Base-by-base conservation (phyloP, 2,888 invertebrate species). In the Deroplatys truncata region DNA sequence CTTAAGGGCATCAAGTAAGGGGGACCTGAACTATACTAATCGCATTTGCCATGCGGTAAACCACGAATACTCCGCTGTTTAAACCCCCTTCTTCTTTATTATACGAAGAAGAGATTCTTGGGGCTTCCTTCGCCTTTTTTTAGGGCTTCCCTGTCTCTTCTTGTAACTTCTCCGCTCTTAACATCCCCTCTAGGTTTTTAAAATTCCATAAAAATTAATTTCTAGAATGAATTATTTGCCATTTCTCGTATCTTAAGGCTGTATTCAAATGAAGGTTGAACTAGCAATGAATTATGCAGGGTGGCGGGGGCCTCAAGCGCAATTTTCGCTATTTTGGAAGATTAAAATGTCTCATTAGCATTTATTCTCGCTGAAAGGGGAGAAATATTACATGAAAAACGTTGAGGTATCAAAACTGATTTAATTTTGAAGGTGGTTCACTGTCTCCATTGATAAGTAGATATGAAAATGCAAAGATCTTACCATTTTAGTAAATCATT, bases 21-120 rank as follows among this genome's bases (percentile, higher is more conserved):
- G 87, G 82, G 87, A 87, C 35, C 83, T 72, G 56, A 72, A 72
- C 56, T 72, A 72, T 83, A 83, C 83, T 87, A 87, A 87, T 87
- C 87, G 87, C 87, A 87, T 87, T 87, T 87, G 87, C 87, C 28
- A 43, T 35, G 87, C 87, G 87, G 87, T 35, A 87, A 87, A 87
- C 87, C 87, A 35, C 87, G 56, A 72, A 72, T 72, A 25, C 56
- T 20, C 56, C 25, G 1, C 20, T 72, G 20, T 72, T 72, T 56
- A 56, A 56, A 56, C 56, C 56, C 56, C 20, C 56, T 72, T 72
- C 20, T 72, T 72, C 56, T 72, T 72, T 72, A 72, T 72, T 72
- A 72, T 72, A 72, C 56, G 7, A 72, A 72, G 56, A 72, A 72
- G 56, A 72, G 56, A 72, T 72, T 72, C 56, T 72, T 72, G 20